phyloP scores from a whole-genome alignment of 2,888 invertebrate genomes.

The Amblyjoppa fuscipennis region DNA sequence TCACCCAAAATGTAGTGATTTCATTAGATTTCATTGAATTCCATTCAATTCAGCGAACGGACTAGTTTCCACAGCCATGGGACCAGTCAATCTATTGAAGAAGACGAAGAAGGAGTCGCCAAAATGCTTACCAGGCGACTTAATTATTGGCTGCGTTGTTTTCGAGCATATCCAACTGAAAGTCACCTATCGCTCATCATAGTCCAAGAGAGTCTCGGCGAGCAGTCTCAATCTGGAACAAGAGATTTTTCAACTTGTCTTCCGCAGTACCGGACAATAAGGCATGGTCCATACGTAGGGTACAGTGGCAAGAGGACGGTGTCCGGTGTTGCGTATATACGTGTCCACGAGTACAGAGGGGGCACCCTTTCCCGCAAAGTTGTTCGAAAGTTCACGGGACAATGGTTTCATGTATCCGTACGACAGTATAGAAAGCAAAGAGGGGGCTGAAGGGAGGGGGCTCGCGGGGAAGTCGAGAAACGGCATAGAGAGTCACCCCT shows the following conservation, averaged over 20 bases:
- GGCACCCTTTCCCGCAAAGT: conserved; percentile 81
- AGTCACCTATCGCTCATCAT: neutral
- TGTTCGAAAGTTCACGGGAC: conserved; percentile 83
- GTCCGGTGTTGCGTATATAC: conserved; percentile 46
- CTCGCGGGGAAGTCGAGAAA: conserved; percentile 70
- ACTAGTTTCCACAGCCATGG: too few species aligned
- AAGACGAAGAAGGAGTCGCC: neutral
- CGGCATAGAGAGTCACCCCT: conserved; percentile 70
- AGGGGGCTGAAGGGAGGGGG: conserved; percentile 57
- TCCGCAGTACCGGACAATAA: conserved; percentile 51
- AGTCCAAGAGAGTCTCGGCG: conserved; percentile 1
- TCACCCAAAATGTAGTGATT: too few species aligned
- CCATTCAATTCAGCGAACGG: too few species aligned
- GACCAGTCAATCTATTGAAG: too few species aligned
- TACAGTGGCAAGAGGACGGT: conserved; percentile 41
- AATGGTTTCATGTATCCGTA: conserved; percentile 80
- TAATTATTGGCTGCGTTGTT: neutral
- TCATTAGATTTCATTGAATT: too few species aligned
- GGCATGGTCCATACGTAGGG: conserved; percentile 17
- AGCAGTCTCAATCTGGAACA: conserved; percentile 40
- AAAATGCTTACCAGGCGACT: neutral
- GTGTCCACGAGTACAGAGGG: conserved; percentile 43
- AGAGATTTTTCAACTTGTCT: conserved; percentile 43
- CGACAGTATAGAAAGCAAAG: conserved; percentile 76
- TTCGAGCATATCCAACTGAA: neutral